These are phyloP conservation scores for Halictus ligatus DNA, from an alignment of 2,888 invertebrate genomes.

Conservation along the genomic window DNA sequence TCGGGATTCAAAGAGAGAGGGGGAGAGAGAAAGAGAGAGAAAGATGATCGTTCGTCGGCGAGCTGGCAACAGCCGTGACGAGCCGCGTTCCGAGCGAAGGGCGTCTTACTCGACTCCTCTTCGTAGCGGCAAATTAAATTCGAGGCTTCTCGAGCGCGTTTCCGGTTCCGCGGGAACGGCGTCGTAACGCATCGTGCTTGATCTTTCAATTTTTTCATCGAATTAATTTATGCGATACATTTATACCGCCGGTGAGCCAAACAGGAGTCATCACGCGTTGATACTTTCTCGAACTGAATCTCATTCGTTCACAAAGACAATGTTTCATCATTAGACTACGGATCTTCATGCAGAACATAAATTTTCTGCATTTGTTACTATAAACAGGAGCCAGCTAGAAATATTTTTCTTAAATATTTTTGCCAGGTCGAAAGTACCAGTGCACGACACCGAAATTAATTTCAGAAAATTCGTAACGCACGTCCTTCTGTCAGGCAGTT, in stretches of 20 bases:
- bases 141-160: conserved; percentile 70
- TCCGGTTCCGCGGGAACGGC: conserved; percentile 52
- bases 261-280: too few species aligned
- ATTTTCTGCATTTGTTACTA: too few species aligned
- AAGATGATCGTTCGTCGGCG: conserved; percentile 39
- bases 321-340: too few species aligned
- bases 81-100: conserved; percentile 46
- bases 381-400: too few species aligned
- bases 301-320: too few species aligned
- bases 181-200: conserved; percentile 17
- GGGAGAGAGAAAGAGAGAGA: background rate
- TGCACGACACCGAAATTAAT: too few species aligned
- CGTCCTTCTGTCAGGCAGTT: too few species aligned
- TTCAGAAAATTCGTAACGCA: background rate
- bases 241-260: background rate
- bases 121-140: conserved; percentile 64
- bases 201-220: background rate
- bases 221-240: background rate
- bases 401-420: too few species aligned
- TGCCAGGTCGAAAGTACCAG: too few species aligned
- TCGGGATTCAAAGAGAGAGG: background rate
- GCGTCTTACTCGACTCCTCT: conserved; percentile 51
- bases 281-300: too few species aligned
- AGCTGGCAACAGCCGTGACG: conserved; percentile 56
- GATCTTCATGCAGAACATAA: too few species aligned